These are phyloP conservation scores for Sphaerophoria rueppellii DNA, from an alignment of 2,888 invertebrate species.

Conservation along the genomic window DNA sequence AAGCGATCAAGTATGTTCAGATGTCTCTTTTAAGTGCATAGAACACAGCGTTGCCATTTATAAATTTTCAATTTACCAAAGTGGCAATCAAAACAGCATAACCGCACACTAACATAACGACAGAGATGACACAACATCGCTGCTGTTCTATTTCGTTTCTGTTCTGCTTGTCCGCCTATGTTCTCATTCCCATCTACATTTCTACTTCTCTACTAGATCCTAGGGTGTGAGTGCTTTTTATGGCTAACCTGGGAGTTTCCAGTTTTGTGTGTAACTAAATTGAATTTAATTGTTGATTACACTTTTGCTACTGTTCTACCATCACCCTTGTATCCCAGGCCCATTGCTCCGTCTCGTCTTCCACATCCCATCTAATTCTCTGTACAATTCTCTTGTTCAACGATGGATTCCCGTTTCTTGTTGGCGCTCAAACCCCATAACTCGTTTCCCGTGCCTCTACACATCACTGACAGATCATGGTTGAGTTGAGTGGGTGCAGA, in stretches of 20 bases:
- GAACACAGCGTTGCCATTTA: too few relatives aligned
- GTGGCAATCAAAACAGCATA: conserved; percentile 29
- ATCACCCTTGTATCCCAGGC: conserved; percentile 23
- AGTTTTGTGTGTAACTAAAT: conserved; percentile 74
- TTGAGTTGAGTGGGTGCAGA: conserved; percentile 60
- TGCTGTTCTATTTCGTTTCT: conserved; percentile 29
- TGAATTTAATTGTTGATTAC: conserved; percentile 74
- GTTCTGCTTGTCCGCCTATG: conserved; percentile 26
- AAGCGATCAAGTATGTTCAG: too few relatives aligned
- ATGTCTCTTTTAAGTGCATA: too few relatives aligned
- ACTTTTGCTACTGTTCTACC: conserved; percentile 69
- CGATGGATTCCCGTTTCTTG: background rate
- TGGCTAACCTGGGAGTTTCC: conserved; percentile 62
- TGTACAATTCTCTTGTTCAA: background rate
- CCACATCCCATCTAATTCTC: background rate
- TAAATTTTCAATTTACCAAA: too few relatives aligned
- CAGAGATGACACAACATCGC: conserved; percentile 56
- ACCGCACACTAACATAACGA: conserved; percentile 63
- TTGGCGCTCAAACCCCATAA: background rate
- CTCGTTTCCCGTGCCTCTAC: background rate
- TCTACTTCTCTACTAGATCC: background rate
- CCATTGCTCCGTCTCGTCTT: background rate
- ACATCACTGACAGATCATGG: conserved; percentile 64
- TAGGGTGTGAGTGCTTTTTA: conserved; percentile 34
- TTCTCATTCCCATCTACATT: background rate